Conservation (phyloP, 2,888 invertebrate species). For the Sinopyrophorus schimmeli region DNA sequence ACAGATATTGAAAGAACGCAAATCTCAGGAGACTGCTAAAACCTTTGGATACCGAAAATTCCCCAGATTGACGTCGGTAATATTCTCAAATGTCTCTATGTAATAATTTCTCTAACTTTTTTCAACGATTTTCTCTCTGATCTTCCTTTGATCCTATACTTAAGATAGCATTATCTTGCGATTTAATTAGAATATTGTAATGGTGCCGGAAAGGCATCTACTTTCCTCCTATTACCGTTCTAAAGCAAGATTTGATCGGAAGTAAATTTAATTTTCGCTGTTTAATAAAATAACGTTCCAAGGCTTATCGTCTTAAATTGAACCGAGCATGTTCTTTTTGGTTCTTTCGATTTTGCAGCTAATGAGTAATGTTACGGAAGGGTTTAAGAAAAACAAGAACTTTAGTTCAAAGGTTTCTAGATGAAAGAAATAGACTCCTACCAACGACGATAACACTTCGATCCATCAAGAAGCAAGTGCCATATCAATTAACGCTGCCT, state of each 20-base stretch:
- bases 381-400: too few relatives aligned
- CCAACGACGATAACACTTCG: conserved; percentile 19
- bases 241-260: conserved; percentile 13
- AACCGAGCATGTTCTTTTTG: too few relatives aligned
- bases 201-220: conserved; percentile 12
- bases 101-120: conserved; percentile 11
- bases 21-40: neutral
- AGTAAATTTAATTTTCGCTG: conserved; percentile 15
- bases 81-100: neutral
- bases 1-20: neutral
- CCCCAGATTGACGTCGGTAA: neutral
- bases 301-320: too few relatives aligned
- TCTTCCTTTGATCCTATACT: conserved; percentile 27
- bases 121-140: conserved; percentile 9
- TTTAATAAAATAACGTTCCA: conserved; percentile 15
- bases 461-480: conserved; percentile 29
- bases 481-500: conserved; percentile 35
- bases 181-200: conserved; percentile 27
- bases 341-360: too few relatives aligned
- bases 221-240: conserved; percentile 18
- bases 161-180: conserved; percentile 22
- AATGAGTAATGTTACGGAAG: too few relatives aligned
- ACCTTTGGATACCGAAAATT: conserved; percentile 11
- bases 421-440: conserved; percentile 1
- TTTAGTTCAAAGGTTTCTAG: conserved; percentile 15